A percentile compares a stretch with the other conserved stretches of the same genome.
Evolutionary conservation across 2,797 vertebrate genomes (phyloP).

Genomic region (Sebastes melanostomus): DNA sequence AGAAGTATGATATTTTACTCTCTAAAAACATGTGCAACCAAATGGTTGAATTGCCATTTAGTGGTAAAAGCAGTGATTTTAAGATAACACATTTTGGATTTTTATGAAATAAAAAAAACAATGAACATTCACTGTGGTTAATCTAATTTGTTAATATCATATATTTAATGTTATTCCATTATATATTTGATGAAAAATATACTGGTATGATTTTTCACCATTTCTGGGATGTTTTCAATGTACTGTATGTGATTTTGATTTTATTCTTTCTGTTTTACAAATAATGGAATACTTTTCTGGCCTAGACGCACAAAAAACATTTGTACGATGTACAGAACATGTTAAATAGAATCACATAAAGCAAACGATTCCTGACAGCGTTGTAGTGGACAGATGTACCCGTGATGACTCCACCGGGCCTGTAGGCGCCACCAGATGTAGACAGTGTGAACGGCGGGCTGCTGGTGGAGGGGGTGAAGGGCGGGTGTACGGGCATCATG

Average conservation of each 20-base stretch:
- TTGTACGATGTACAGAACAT: background rate
- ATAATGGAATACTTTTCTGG: background rate
- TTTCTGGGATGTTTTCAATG: background rate
- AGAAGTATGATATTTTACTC: too few species aligned
- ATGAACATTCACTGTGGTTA: background rate
- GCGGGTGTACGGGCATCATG: conserved; percentile 44
- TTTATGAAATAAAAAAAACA: background rate
- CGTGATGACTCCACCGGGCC: conserved; percentile 53
- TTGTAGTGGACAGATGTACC: conserved; percentile 21
- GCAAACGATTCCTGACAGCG: background rate
- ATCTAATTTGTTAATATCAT: background rate
- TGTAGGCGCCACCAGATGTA: conserved; percentile 44
- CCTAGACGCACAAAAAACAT: background rate
- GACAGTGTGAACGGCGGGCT: conserved; percentile 48
- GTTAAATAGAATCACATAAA: background rate
- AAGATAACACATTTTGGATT: background rate
- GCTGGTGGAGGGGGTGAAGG: conserved; percentile 16
- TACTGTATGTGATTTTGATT: background rate
- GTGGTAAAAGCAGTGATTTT: background rate
- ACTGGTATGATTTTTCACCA: background rate
- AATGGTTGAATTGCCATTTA: too few species aligned
- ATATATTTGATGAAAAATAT: background rate
- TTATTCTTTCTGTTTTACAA: background rate
- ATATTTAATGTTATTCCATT: background rate
- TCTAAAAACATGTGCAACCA: background rate